Evolutionary conservation across 2,797 vertebrate species (phyloP).

Genomic region (Hydrophis major): DNA sequence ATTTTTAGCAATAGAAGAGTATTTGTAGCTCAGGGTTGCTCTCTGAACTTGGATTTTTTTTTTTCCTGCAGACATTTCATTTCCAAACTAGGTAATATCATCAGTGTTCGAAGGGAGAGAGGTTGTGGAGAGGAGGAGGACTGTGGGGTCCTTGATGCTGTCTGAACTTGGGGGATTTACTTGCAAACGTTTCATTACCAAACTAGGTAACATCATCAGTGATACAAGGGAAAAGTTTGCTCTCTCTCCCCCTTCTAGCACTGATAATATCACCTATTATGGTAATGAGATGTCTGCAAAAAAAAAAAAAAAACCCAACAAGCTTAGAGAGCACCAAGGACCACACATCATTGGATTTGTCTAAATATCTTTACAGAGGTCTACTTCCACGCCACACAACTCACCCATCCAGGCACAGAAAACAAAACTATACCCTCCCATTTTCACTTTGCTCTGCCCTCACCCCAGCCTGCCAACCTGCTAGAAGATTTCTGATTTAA

Average conservation of each 20-base stretch:
- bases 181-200: no score
- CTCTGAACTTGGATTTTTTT: background rate
- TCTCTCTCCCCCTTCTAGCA: no score
- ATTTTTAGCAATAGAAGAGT: no score
- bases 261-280: no score
- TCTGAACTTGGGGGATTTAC: no score
- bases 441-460: background rate
- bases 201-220: no score
- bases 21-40: no score
- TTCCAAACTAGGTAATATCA: background rate
- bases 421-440: background rate
- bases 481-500: background rate
- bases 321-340: no score
- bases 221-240: no score
- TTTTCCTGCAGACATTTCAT: background rate
- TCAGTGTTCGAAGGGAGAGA: background rate
- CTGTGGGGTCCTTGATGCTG: no score
- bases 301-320: accelerated
- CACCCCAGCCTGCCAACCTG: accelerated
- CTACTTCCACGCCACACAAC: background rate
- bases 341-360: background rate
- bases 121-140: no score
- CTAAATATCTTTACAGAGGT: background rate
- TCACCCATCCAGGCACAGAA: background rate
- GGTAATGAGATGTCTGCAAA: no score